Evolutionary conservation across 2,797 vertebrate genomes (phyloP), one percentile per base, ranked within the genome.

Genomic region (Anguilla megastoma): DNA sequence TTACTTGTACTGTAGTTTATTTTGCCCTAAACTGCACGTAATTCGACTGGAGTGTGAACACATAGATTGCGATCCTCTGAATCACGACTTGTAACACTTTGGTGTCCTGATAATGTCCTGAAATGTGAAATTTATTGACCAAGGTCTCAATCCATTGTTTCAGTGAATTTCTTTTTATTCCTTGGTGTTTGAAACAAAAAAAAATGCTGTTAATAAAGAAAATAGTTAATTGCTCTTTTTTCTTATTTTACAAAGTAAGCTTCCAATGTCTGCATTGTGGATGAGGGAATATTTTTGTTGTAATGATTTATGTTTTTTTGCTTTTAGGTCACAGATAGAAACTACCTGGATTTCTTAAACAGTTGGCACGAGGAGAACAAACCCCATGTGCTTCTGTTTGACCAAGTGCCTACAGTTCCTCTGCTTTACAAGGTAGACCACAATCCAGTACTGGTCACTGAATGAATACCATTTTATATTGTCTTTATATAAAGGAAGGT

Each of bases 311-410:
- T 50, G 21, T 3, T 10, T 2, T 82, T 50, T 82, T 79, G 6
- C 90, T 93, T 93, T 88, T 50, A 99, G 99, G 96, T 99, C 76
- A 99, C 97, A 33, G 97, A 97, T 94, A 97, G 97, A 90, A 99
- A 99, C 89, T 96, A 97, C 85, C 41, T 96, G 86, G 92, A 90
- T 86, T 99, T 99, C 90, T 94, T 99, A 87, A 98, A 97, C 24
- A 96, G 96, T 92, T 99, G 98, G 98, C 97, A 97, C 88, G 96
- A 97, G 6, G 95, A 98, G 86, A 99, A 99, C 92, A 99, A 99
- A 91, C 99, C 99, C 0, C 98, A 96, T 0, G 96, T 98, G 89
- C 97, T 99, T 69, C 95, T 99, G n/a, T 99, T 99, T 7, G 98
- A 99, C 93, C 98, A 98, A 89, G 95, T 96, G 92, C 96, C 98